phyloP scores from a whole-genome alignment of 2,113 vertebrate species.

The Vireo altiloquus region DNA sequence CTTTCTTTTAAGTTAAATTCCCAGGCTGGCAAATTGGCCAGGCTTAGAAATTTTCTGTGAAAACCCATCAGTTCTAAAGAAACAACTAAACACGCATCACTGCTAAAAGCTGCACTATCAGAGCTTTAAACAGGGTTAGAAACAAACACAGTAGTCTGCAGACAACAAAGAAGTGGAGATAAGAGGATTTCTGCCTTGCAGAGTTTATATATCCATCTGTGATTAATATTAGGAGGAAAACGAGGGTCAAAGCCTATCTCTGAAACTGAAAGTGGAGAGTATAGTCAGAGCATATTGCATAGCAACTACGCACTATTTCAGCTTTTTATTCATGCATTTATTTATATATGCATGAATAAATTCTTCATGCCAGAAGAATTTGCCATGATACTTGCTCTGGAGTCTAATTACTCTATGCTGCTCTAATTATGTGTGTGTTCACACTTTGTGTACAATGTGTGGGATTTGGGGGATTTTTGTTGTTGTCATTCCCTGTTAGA shows the following conservation, averaged over 20 bases:
- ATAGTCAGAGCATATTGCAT: neutral
- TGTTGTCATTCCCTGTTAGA: neutral
- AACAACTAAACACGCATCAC: neutral
- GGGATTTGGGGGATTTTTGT: neutral
- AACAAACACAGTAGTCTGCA: neutral
- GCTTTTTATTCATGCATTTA: neutral
- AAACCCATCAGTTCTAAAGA: neutral
- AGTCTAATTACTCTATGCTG: neutral
- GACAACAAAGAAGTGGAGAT: conserved; percentile 31
- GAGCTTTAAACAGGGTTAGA: neutral
- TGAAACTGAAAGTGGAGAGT: neutral
- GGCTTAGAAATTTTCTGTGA: neutral
- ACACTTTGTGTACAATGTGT: neutral
- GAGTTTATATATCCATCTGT: conserved; percentile 32
- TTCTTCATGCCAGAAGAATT: neutral
- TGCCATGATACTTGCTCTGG: neutral
- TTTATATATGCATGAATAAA: neutral
- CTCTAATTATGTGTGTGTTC: neutral
- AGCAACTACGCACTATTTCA: neutral
- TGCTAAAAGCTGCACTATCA: neutral
- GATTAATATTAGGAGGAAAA: conserved; percentile 37
- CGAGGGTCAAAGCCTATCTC: neutral
- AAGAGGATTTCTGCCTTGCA: conserved; percentile 57
- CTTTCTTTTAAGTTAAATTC: neutral
- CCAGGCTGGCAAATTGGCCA: neutral